A percentile compares a stretch with the other conserved stretches of the same genome.
These are phyloP conservation scores for Patella pellucida DNA, from an alignment of 2,888 invertebrate genomes.

Conservation along the genomic window DNA sequence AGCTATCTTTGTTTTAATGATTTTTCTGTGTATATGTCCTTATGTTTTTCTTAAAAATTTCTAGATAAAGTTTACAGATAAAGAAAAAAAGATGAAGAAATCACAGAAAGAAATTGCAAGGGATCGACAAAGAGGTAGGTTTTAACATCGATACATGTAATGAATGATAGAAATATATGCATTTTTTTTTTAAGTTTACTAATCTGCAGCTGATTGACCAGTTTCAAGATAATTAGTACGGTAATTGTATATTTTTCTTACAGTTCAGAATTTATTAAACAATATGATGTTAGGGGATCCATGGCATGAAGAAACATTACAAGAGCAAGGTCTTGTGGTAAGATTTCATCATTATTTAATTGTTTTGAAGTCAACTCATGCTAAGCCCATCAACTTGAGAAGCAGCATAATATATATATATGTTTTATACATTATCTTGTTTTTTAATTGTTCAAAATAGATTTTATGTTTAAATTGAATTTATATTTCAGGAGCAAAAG, in stretches of 20 bases:
- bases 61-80: conserved; percentile 57
- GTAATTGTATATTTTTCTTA: conserved; percentile 9
- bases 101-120: conserved; percentile 52
- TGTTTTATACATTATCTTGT: neutral
- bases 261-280: conserved; percentile 50
- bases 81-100: conserved; percentile 36
- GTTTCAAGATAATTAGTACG: conserved; percentile 2
- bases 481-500: too few species aligned
- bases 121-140: conserved; percentile 47
- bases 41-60: neutral
- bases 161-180: conserved; percentile 2
- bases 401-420: neutral
- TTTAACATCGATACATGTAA: neutral
- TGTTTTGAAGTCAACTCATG: neutral
- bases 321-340: conserved; percentile 41
- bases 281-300: conserved; percentile 58
- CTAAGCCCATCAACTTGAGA: neutral
- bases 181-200: neutral
- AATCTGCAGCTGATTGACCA: neutral
- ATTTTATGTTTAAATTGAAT: too few species aligned
- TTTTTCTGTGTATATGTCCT: too few species aligned
- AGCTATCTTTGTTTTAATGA: conserved; percentile 10
- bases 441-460: too few species aligned
- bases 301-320: conserved; percentile 51
- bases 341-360: conserved; percentile 10